phyloP scores from a whole-genome alignment of 1,140 invertebrate genomes.

The Drosophila trapezifrons region DNA sequence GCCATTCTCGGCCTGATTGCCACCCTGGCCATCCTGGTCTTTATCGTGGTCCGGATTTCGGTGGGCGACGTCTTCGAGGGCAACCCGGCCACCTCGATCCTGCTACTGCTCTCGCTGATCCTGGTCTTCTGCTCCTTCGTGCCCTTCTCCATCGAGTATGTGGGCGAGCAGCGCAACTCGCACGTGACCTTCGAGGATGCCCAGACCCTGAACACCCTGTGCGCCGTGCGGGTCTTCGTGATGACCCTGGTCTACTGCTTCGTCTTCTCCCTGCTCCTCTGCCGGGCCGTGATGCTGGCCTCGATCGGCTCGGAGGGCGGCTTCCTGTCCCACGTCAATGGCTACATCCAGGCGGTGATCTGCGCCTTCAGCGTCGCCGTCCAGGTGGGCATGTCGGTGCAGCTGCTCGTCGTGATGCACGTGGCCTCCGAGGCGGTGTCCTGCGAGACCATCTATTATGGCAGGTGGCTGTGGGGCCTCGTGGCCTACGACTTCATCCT shows the following conservation, averaged over 20 bases:
- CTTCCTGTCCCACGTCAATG: constrained; percentile 87
- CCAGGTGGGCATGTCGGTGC: constrained; percentile 85
- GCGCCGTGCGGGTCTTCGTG: constrained; percentile 80
- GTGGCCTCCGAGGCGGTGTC: constrained; percentile 77
- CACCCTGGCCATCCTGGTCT: constrained; percentile 85
- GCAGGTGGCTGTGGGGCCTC: constrained; percentile 83
- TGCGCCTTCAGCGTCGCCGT: constrained; percentile 86
- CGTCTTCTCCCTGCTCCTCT: constrained; percentile 86
- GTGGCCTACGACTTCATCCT: constrained; percentile 86
- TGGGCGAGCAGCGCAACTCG: constrained; percentile 76
- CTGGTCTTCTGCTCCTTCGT: constrained; percentile 86
- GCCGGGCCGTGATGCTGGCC: constrained; percentile 86
- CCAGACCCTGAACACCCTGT: constrained; percentile 73
- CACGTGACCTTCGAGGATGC: constrained; percentile 81
- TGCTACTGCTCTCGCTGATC: constrained; percentile 84
- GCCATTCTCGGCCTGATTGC: constrained; percentile 84
- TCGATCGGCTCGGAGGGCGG: constrained; percentile 86
- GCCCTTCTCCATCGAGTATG: constrained; percentile 85
- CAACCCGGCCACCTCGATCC: constrained; percentile 84
- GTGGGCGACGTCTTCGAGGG: constrained; percentile 85
- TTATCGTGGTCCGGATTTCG: constrained; percentile 84
- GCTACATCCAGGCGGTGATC: constrained; percentile 86
- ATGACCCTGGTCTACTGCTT: constrained; percentile 86
- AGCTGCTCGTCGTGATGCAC: constrained; percentile 84
- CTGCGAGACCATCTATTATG: constrained; percentile 84